These are phyloP conservation scores for Oscheius sp. DNA, from an alignment of 1,140 invertebrate species.

Conservation along the genomic window DNA sequence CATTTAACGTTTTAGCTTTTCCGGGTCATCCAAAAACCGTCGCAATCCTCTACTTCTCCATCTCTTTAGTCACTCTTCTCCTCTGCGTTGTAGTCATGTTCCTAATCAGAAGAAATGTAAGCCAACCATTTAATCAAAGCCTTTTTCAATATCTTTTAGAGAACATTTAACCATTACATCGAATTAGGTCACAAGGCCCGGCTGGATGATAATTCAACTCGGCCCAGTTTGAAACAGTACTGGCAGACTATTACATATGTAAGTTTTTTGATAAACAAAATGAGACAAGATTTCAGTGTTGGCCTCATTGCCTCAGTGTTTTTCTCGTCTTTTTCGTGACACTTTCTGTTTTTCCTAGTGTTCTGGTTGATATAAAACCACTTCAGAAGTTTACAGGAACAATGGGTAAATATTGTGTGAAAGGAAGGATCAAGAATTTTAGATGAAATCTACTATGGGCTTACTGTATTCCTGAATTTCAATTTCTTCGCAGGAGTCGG, in stretches of 20 bases:
- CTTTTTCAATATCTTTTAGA: conserved; percentile 5
- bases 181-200: background rate
- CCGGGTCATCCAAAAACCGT: conserved; percentile 4
- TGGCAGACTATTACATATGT: conserved; percentile 13
- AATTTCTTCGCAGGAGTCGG: conserved; percentile 25
- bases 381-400: background rate
- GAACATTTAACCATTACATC: background rate
- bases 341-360: conserved; percentile 18
- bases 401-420: background rate
- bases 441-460: conserved; percentile 21
- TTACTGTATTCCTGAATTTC: conserved; percentile 21
- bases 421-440: background rate
- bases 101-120: background rate
- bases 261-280: background rate
- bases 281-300: conserved; percentile 19
- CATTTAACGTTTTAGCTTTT: conserved; percentile 18
- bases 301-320: conserved; percentile 24
- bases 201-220: background rate
- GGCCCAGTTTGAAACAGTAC: background rate
- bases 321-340: conserved; percentile 28
- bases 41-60: conserved; percentile 27
- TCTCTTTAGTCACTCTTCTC: conserved; percentile 15
- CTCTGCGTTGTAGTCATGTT: background rate
- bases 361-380: conserved; percentile 19
- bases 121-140: background rate